Base-by-base conservation (phyloP, 2,888 invertebrate genomes). In the Cacoxenus indagator region DNA sequence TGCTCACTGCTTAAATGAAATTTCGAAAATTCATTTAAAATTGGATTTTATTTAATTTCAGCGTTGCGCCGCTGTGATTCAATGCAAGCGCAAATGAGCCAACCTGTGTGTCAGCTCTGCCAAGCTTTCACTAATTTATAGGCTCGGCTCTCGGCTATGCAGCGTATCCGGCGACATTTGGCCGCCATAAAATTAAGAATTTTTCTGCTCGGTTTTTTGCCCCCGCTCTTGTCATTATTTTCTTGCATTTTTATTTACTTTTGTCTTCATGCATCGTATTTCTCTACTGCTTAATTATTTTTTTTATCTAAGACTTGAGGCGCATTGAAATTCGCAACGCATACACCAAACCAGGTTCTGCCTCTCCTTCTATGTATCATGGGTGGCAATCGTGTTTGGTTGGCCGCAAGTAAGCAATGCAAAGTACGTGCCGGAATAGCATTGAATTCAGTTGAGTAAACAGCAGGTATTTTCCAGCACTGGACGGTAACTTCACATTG, bases 31-130 rank as follows among this genome's bases (percentile, higher is more conserved):
- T 81, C 79, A 81, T 82, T 83, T 80, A 81, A 83, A 82, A 82
- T 82, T 82, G 81, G 79, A 82, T 82, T 82, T 82, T 82, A 67
- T 76, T 75, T 76, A 76, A 83, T 82, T 82, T 82, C 78, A 79
- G 14, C 31, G 31, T 31, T 4, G 31, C 31, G 31, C 5, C 31
- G 9, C 9, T 31, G 2, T 48, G 48, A 19, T n/a, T 19, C 8
- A n/a, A 24, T 14, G 54, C 54, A 54, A 54, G 26, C 24, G 51
- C 51, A 51, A 19, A 51, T 22, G 55, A 29, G 29, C 24, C 9
- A 24, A 11, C 3, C 17, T 57, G 57, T n/a, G 37, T 26, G 26
- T 1, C n/a, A 26, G 9, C n/a, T 27, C 57, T 57, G 57, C 57
- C 57, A 57, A 57, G 29, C 57, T 57, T 11, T 14, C 0, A 37